Percentiles rank a stretch among this genome's conserved stretches.
phyloP scores from a whole-genome alignment of 2,113 vertebrate species.

The Phyllostomus hastatus region DNA sequence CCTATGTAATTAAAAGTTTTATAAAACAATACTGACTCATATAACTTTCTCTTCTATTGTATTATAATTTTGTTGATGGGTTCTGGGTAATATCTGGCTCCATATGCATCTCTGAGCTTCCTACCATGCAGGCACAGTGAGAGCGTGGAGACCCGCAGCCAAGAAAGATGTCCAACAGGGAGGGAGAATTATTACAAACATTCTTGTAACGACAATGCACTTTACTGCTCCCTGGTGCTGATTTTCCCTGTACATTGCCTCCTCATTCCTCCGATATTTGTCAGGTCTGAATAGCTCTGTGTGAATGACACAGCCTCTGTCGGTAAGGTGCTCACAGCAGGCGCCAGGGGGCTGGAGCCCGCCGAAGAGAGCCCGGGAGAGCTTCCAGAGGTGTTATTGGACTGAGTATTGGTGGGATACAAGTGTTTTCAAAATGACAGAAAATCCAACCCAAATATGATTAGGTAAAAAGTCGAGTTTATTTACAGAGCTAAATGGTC shows the following conservation, averaged over 20 bases:
- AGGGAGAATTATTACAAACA: background rate
- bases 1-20: background rate
- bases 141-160: background rate
- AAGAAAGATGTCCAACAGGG: background rate
- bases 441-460: background rate
- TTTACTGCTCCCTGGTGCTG: background rate
- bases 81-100: background rate
- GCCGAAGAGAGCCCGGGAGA: background rate
- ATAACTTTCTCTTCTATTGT: background rate
- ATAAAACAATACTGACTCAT: background rate
- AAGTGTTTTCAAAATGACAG: background rate
- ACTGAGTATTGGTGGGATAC: background rate
- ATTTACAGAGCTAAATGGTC: background rate
- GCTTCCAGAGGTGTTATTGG: background rate
- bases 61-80: background rate
- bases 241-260: background rate
- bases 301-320: background rate
- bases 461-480: background rate
- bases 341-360: too few relatives aligned
- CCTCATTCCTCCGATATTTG: background rate
- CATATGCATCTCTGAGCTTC: background rate
- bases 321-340: background rate
- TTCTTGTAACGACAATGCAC: background rate
- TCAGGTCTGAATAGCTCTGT: too few relatives aligned
- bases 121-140: background rate